Conservation (phyloP, 2,797 vertebrate species). For the Danio tinwini region DNA sequence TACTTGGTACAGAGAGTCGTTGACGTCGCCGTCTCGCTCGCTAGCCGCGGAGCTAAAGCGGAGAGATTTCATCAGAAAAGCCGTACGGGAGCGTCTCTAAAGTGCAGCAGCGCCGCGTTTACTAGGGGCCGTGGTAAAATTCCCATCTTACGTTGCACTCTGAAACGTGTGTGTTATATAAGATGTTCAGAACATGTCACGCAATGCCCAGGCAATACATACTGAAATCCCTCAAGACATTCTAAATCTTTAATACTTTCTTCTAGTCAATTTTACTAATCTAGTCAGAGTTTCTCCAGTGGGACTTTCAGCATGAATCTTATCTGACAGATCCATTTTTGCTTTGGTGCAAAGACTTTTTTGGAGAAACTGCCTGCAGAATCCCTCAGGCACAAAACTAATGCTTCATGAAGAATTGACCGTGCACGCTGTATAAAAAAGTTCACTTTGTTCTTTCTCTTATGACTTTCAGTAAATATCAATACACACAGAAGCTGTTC, state of each 20-base stretch:
- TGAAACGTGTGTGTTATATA: conserved; percentile 50
- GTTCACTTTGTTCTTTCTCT: too few relatives aligned
- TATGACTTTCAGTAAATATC: not conserved
- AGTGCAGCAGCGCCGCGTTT: not conserved
- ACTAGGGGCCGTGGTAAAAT: conserved; percentile 64
- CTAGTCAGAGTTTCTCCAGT: not conserved
- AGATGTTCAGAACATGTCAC: not conserved
- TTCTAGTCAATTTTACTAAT: conserved; percentile 5
- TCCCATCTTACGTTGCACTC: conserved; percentile 22
- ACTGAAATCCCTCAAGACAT: not conserved
- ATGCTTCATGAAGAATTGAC: not conserved
- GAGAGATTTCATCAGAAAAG: conserved; percentile 81
- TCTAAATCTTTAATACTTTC: conserved; percentile 8
- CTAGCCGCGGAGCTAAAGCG: conserved; percentile 45
- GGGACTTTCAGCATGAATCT: not conserved
- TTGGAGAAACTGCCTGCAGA: not conserved
- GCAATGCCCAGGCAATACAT: not conserved
- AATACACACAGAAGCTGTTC: not conserved
- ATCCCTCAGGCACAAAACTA: not conserved
- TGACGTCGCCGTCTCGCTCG: conserved; percentile 23
- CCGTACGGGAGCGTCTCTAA: conserved; percentile 65
- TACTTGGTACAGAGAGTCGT: not conserved
- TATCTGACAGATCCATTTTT: not conserved
- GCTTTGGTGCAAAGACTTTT: not conserved
- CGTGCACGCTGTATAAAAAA: not conserved